These are phyloP conservation scores for Nymphalis io DNA, from an alignment of 1,140 invertebrate species.

Conservation along the genomic window DNA sequence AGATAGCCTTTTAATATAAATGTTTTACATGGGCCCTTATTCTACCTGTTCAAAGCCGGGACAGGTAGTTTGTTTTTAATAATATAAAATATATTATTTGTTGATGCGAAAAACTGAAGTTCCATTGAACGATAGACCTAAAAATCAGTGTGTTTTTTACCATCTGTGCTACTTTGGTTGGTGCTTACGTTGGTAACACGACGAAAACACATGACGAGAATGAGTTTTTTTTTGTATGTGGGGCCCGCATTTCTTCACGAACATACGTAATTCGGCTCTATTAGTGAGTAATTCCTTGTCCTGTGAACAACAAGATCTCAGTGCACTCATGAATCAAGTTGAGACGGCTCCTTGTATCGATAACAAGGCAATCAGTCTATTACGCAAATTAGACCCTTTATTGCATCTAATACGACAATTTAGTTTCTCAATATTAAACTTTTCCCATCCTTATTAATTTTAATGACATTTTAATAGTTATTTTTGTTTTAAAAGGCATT, in stretches of 20 bases:
- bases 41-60: no score
- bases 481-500: not conserved
- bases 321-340: constrained; percentile 24
- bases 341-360: constrained; percentile 25
- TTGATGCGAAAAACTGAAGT: no score
- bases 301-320: constrained; percentile 27
- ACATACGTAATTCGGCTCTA: constrained; percentile 25
- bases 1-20: no score
- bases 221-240: not conserved
- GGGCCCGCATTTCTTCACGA: constrained; percentile 31
- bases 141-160: no score
- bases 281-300: constrained; percentile 21
- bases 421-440: constrained; percentile 23
- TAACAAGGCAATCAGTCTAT: constrained; percentile 38
- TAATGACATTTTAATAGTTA: not conserved
- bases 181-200: not conserved
- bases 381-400: constrained; percentile 34
- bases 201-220: no score
- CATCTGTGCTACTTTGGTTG: no score
- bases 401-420: constrained; percentile 35
- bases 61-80: no score
- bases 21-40: no score
- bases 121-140: no score
- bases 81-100: no score
- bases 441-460: constrained; percentile 22